Conservation (phyloP, 2,797 vertebrate genomes). For the Holocentrus rufus region DNA sequence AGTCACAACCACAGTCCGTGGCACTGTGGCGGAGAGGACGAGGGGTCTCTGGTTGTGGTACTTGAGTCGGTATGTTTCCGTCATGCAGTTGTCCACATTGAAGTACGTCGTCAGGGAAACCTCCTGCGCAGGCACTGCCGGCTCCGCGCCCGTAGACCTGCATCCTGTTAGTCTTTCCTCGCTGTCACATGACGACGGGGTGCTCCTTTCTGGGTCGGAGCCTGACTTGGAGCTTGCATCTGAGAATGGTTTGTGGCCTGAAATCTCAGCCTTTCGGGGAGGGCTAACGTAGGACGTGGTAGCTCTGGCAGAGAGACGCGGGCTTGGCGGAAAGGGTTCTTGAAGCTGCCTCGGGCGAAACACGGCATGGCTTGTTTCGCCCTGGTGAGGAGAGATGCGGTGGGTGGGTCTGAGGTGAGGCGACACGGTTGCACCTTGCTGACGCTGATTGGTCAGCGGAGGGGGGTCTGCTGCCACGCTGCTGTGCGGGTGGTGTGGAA, state of each 20-base stretch:
- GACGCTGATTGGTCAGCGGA: conserved; percentile 65
- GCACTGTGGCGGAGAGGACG: conserved; percentile 82
- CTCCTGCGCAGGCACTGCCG: conserved; percentile 72
- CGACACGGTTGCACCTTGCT: conserved; percentile 67
- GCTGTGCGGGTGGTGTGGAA: conserved; percentile 53
- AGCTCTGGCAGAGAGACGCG: conserved; percentile 35
- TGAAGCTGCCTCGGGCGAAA: conserved; percentile 75
- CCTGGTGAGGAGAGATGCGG: conserved; percentile 61
- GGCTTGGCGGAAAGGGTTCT: conserved; percentile 77
- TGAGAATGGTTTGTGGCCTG: conserved; percentile 72
- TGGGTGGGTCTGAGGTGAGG: conserved; percentile 83
- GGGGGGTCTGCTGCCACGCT: conserved; percentile 55
- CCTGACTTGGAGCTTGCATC: conserved; percentile 80
- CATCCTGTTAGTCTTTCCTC: conserved; percentile 71
- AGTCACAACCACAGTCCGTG: conserved; percentile 70
- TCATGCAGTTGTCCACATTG: conserved; percentile 98
- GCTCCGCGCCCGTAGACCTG: conserved; percentile 53
- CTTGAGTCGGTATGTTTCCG: conserved; percentile 95
- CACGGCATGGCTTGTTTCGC: conserved; percentile 66
- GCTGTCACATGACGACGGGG: conserved; percentile 72
- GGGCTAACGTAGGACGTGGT: conserved; percentile 67
- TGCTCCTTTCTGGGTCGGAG: conserved; percentile 80
- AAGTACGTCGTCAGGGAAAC: conserved; percentile 95
- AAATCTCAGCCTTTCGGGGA: conserved; percentile 71
- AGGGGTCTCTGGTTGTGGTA: conserved; percentile 96